Evolutionary conservation across 2,888 invertebrate genomes (phyloP), one percentile per base, ranked within the genome.

Genomic region (Loripinus fragilis): DNA sequence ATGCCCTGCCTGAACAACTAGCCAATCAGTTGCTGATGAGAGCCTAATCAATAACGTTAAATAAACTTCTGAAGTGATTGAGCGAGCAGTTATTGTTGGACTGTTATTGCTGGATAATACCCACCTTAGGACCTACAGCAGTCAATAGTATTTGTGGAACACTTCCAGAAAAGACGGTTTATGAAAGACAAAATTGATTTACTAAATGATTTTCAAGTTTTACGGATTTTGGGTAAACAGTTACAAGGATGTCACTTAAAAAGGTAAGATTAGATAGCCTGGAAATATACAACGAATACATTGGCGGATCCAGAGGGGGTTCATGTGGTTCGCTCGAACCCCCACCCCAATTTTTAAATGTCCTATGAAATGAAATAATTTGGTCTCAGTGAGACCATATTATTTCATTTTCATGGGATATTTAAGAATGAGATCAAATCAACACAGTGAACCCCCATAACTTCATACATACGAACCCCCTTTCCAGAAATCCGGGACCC

Each of bases 41-140:
- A 25, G 23, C 12, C 52, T 15, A 25, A 52, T 52, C 52, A 52
- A 52, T 52, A 52, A 25, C 25, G 23, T 52, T 52, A 25, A 52
- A 52, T 52, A 25, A 52, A 52, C 52, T 52, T 52, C 52, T 52
- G 52, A 52, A 23, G 52, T 52, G 52, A 52, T 52, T 52, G 52
- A 52, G 52, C 52, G 52, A 12, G 10, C 25, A 52, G 52, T 52
- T 52, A 52, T 48, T 48, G 48, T 48, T 48, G 3, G 48, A 48
- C 12, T 3, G 3, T 48, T 48, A 48, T 52, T 52, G 52, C n/a
- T 23, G 25, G 52, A 52, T 52, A 52, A 25, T 52, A 25, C 52
- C 52, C 52, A 52, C 52, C 52, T 52, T 25, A 52, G 52, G 20
- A n/a, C 52, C 52, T 52, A 52, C 52, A 52, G 52, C 52, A n/a